These are phyloP conservation scores for Merluccius polli DNA, from an alignment of 2,797 vertebrate species.

Conservation along the genomic window DNA sequence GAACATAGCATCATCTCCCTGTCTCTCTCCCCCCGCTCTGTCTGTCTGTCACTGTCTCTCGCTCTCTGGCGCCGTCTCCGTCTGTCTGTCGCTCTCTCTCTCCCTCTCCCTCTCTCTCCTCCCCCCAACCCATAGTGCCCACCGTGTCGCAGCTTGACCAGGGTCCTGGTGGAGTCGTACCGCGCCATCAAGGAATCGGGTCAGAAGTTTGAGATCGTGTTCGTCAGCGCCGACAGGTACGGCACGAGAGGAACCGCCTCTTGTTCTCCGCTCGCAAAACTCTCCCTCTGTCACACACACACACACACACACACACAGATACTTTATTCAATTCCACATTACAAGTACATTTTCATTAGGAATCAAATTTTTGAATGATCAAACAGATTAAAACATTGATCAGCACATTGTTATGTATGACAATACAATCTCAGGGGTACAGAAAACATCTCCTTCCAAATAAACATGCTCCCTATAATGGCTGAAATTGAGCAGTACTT, in stretches of 20 bases:
- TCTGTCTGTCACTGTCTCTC: neutral
- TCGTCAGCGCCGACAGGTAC: constrained; percentile 96
- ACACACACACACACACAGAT: neutral
- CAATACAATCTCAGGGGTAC: too few species aligned
- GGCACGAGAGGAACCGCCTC: neutral
- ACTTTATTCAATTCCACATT: too few species aligned
- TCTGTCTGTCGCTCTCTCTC: neutral
- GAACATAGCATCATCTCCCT: neutral
- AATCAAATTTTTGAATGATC: too few species aligned
- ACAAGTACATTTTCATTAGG: too few species aligned
- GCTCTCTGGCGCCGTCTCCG: neutral
- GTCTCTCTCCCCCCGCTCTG: neutral
- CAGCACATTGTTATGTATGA: too few species aligned
- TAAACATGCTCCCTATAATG: too few species aligned
- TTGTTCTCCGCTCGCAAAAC: neutral
- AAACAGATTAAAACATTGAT: too few species aligned
- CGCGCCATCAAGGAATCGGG: constrained; percentile 89
- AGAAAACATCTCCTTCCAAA: too few species aligned
- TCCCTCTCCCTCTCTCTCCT: neutral
- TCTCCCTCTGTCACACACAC: neutral
- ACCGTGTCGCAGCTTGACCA: constrained; percentile 91
- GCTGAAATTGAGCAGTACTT: too few species aligned
- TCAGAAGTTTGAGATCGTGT: constrained; percentile 97
- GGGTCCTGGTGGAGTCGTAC: constrained; percentile 94
- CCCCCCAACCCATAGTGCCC: constrained; percentile 80